phyloP scores from a whole-genome alignment of 2,888 invertebrate species.

The Cremastobaeus sp. region DNA sequence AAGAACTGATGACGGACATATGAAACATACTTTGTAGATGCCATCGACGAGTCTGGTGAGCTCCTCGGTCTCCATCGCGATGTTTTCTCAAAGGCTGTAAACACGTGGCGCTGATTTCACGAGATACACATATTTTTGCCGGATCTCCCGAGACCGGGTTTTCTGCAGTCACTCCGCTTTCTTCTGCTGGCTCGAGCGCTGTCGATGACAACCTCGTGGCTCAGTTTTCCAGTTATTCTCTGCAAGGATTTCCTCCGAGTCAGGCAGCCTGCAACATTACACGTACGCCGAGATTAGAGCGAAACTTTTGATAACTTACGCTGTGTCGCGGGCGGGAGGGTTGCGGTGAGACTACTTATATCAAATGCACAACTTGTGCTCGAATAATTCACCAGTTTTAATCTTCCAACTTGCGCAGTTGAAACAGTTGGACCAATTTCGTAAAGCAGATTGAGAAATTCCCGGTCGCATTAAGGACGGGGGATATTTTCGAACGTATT shows the following conservation, averaged over 20 bases:
- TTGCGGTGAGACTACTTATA: conserved; percentile 42
- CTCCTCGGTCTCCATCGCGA: conserved; percentile 90
- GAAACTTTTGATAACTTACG: conserved; percentile 45
- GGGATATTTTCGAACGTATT: too few species aligned
- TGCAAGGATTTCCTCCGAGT: conserved; percentile 1
- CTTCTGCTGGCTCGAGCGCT: conserved; percentile 39
- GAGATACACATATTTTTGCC: conserved; percentile 73
- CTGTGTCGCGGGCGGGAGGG: conserved; percentile 11
- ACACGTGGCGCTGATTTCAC: conserved; percentile 69
- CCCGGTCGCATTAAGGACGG: too few species aligned
- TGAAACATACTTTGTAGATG: conserved; percentile 92
- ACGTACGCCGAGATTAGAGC: conserved; percentile 46
- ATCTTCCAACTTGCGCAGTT: conserved; percentile 27
- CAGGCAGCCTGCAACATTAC: conserved; percentile 41
- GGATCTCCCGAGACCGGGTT: conserved; percentile 67
- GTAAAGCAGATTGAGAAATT: conserved; percentile 13
- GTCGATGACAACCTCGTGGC: conserved; percentile 33
- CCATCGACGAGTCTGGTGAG: conserved; percentile 93
- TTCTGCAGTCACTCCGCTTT: conserved; percentile 69
- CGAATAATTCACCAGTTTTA: conserved; percentile 45
- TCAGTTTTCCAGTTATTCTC: conserved; percentile 28
- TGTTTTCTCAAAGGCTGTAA: conserved; percentile 63
- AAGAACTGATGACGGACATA: too few species aligned
- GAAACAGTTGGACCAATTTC: conserved; percentile 38
- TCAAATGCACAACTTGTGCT: conserved; percentile 43